Percentiles rank a stretch among this genome's conserved stretches.
phyloP scores from a whole-genome alignment of 2,797 vertebrate species.

The Leptodactylus fallax region DNA sequence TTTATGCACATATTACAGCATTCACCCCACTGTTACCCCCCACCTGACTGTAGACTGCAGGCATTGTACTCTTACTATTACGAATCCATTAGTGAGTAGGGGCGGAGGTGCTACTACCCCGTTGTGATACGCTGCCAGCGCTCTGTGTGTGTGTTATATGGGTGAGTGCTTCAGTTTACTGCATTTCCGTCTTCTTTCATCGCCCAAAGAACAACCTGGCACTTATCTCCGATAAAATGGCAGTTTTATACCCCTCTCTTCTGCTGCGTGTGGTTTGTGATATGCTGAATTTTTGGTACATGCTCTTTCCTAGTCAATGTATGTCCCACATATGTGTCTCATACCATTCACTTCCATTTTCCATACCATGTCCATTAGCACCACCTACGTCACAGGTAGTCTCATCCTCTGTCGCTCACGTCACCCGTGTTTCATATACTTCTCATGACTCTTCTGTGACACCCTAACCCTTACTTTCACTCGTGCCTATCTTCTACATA shows the following conservation, averaged over 20 bases:
- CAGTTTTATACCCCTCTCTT: constrained; percentile 41
- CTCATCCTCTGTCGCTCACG: background rate
- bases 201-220: constrained; percentile 14
- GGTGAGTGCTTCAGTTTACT: constrained; percentile 53
- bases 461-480: background rate
- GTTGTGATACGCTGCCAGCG: constrained; percentile 43
- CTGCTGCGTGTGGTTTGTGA: constrained; percentile 60
- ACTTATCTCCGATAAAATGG: constrained; percentile 18
- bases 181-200: constrained; percentile 16
- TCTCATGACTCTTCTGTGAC: background rate
- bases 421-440: background rate
- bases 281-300: constrained; percentile 60
- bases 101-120: constrained; percentile 36
- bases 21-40: background rate
- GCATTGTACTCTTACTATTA: constrained; percentile 19
- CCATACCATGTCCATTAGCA: too few relatives aligned
- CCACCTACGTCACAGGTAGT: too few relatives aligned
- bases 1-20: background rate
- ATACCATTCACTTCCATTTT: background rate
- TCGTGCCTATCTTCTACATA: background rate
- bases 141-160: constrained; percentile 51
- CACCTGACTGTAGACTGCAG: background rate
- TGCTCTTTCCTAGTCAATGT: constrained; percentile 28
- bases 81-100: constrained; percentile 6
- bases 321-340: background rate